Conservation (phyloP, 1,140 invertebrate species). For the Goniozus legneri region DNA sequence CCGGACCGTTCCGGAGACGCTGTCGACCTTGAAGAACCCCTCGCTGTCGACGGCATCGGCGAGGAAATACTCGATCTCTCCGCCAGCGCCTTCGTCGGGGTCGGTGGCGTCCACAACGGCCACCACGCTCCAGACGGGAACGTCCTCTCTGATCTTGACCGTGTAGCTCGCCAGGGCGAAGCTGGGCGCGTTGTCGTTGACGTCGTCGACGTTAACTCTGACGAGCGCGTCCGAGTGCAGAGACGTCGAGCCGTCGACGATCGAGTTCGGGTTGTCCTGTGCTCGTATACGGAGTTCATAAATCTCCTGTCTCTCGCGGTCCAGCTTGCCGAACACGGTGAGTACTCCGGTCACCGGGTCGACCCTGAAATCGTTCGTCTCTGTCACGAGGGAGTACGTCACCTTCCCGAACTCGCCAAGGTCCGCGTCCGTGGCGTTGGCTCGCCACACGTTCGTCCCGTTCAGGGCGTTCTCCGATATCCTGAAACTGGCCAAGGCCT, state of each 20-base stretch:
- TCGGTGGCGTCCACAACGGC: constrained; percentile 83
- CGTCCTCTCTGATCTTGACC: constrained; percentile 86
- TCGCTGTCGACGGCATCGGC: constrained; percentile 66
- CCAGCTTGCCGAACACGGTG: constrained; percentile 69
- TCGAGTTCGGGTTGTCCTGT: constrained; percentile 62
- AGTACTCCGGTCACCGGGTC: constrained; percentile 76
- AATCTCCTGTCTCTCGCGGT: constrained; percentile 77
- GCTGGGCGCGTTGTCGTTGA: constrained; percentile 86
- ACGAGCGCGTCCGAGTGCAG: constrained; percentile 76
- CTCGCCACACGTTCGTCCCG: constrained; percentile 75
- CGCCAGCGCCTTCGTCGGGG: constrained; percentile 78
- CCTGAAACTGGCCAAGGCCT: constrained; percentile 74
- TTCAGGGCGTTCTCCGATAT: constrained; percentile 85
- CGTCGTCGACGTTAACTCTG: constrained; percentile 78
- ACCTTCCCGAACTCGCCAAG: constrained; percentile 77
- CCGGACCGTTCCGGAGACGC: constrained; percentile 77
- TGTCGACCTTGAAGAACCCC: constrained; percentile 72
- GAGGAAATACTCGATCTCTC: constrained; percentile 71
- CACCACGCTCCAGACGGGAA: constrained; percentile 82
- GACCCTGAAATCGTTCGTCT: constrained; percentile 80
- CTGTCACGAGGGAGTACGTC: constrained; percentile 74
- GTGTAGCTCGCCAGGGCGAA: constrained; percentile 73
- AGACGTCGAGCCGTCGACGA: constrained; percentile 41
- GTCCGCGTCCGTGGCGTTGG: constrained; percentile 85
- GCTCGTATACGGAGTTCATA: constrained; percentile 84